These are phyloP conservation scores for Laothoe populi DNA, from an alignment of 2,888 invertebrate genomes.

Conservation along the genomic window DNA sequence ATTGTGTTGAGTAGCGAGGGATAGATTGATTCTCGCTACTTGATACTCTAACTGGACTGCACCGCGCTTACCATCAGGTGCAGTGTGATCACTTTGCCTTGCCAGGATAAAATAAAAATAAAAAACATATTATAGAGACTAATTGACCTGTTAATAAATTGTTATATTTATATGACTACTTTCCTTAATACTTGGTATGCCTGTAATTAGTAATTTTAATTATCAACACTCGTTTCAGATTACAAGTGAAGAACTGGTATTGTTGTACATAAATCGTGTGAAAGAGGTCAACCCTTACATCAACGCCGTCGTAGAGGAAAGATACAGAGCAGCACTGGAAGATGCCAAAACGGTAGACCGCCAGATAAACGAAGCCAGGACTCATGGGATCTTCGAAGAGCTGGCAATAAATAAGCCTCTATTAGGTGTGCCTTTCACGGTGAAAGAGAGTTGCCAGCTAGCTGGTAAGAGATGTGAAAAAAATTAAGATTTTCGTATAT, in stretches of 20 bases:
- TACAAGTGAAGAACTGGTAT: constrained; percentile 84
- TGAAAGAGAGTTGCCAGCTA: constrained; percentile 91
- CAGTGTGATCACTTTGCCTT: too few species aligned
- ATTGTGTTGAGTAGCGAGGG: neutral
- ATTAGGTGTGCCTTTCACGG: constrained; percentile 92
- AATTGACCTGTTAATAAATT: too few species aligned
- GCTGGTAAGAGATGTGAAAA: constrained; percentile 83
- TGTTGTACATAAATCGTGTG: constrained; percentile 86
- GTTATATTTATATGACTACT: too few species aligned
- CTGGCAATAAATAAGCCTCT: constrained; percentile 86
- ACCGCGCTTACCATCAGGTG: neutral
- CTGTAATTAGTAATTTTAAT: too few species aligned
- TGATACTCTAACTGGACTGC: neutral
- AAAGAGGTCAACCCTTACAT: constrained; percentile 87
- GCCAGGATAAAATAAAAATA: too few species aligned
- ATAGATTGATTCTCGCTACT: too few species aligned
- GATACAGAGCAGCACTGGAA: constrained; percentile 86
- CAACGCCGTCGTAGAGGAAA: constrained; percentile 88
- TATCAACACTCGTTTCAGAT: too few species aligned
- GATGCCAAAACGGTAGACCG: constrained; percentile 87
- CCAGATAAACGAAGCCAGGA: constrained; percentile 52
- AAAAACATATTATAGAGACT: too few species aligned
- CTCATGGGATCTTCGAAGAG: constrained; percentile 59
- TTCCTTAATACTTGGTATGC: too few species aligned
- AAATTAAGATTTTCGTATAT: neutral